Base-by-base conservation (phyloP, 2,888 invertebrate genomes). In the Eupithecia abbreviata region DNA sequence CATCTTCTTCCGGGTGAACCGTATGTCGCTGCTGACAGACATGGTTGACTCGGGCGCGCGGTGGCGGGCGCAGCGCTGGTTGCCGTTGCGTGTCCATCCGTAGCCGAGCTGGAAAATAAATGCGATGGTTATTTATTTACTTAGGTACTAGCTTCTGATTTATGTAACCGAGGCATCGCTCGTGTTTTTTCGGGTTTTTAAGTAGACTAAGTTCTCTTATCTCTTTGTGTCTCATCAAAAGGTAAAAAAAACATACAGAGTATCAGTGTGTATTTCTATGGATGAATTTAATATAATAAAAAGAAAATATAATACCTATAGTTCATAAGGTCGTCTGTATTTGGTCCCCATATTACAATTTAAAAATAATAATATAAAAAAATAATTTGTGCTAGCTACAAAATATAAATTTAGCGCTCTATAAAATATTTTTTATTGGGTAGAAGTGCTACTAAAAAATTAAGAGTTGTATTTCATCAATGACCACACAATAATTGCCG, bases 21-120 rank as follows among this genome's bases (percentile, higher is more conserved):
- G 96, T 89, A 98, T 98, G 92, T 98, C 98, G 85, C 98, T 98
- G 95, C 98, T 98, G 82, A 98, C 97, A 0, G 98, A 98, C 85
- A 98, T 92, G 77, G 98, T 97, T 55, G 98, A 98, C 90, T 97
- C 97, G 62, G 98, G 97, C 70, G 94, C 93, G 12, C 93, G 90
- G 83, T 93, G 92, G 72, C 90, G 87, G 79, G 91, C 89, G 81
- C 94, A 92, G 41, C 93, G 88, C 75, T 91, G 89, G 79, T 90
- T 89, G 12, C 90, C 91, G 80, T 83, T 90, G 68, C 91, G 90
- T 4, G 93, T 85, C 94, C 94, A 94, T 4, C 93, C 93, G 79
- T 93, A 95, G 15, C 93, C 94, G 58, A 95, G 87, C 95, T 95
- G 84, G 41, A 66, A 69, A 4, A 68, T 9, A 30, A 62, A 62